A percentile compares a stretch with the other conserved stretches of the same genome.
These are phyloP conservation scores for Rana temporaria DNA, from an alignment of 2,113 vertebrate genomes.

Conservation along the genomic window DNA sequence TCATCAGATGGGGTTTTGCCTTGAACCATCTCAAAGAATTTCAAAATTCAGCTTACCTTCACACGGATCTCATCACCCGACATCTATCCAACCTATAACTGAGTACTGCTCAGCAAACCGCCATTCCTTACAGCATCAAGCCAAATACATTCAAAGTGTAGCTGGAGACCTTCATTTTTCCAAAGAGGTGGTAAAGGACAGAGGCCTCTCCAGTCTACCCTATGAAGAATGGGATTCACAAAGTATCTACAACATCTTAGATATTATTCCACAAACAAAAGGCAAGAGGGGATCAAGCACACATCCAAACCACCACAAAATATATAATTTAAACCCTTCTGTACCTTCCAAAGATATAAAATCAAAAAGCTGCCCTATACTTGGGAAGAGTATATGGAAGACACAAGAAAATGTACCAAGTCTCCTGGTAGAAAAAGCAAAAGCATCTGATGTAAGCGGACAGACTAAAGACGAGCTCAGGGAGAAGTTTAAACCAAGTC, in stretches of 20 bases:
- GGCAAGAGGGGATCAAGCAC: conserved; percentile 29
- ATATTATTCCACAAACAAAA: conserved; percentile 48
- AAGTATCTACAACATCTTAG: conserved; percentile 64
- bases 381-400: conserved; percentile 40
- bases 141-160: conserved; percentile 62
- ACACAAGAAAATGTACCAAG: background rate
- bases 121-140: conserved; percentile 51
- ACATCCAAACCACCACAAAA: background rate
- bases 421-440: background rate
- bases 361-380: background rate
- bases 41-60: background rate
- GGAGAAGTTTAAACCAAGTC: conserved; percentile 40
- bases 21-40: background rate
- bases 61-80: background rate
- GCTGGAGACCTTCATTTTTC: conserved; percentile 71
- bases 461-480: conserved; percentile 15
- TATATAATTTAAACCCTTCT: background rate
- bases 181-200: conserved; percentile 69
- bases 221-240: conserved; percentile 65
- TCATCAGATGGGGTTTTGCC: background rate
- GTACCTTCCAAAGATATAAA: background rate
- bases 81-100: background rate
- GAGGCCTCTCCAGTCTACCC: conserved; percentile 64
- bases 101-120: background rate
- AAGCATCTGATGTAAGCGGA: background rate